Percentiles rank a stretch among this genome's conserved stretches.
Evolutionary conservation across 2,888 invertebrate genomes (phyloP).

Genomic region (Drosophila subsilvestris): DNA sequence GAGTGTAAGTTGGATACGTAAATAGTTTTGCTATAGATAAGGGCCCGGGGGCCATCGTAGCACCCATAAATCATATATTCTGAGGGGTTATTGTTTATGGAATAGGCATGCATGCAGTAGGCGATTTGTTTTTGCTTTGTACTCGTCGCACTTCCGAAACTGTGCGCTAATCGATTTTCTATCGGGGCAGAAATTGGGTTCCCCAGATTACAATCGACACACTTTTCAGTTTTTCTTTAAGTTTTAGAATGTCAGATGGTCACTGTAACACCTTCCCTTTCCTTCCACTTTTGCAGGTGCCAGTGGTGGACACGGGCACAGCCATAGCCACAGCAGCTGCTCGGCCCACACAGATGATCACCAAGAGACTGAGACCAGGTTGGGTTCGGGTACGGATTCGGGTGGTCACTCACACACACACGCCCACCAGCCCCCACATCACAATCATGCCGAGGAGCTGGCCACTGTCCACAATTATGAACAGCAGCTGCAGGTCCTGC

Average conservation of each 20-base stretch:
- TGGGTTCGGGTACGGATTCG: constrained; percentile 18
- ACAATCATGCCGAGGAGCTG: constrained; percentile 54
- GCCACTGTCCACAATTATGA: constrained; percentile 61
- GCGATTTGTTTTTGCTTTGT: not conserved
- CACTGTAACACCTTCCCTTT: not conserved
- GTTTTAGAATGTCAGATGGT: not conserved
- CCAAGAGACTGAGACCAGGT: constrained; percentile 35
- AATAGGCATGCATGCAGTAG: not conserved
- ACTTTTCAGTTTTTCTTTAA: constrained; percentile 2
- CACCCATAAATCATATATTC: constrained; percentile 23
- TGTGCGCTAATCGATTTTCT: not conserved
- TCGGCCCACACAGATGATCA: constrained; percentile 31
- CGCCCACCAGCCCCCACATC: constrained; percentile 27
- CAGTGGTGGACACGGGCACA: constrained; percentile 65
- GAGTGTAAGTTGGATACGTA: constrained; percentile 18
- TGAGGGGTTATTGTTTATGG: constrained; percentile 9
- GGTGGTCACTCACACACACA: constrained; percentile 29
- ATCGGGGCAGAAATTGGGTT: constrained; percentile 15
- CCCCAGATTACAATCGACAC: constrained; percentile 29
- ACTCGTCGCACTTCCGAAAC: not conserved
- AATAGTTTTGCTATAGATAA: constrained; percentile 25
- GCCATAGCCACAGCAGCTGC: constrained; percentile 57
- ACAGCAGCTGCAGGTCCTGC: constrained; percentile 61
- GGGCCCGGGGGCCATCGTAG: constrained; percentile 3
- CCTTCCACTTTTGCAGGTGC: constrained; percentile 47